These are phyloP conservation scores for Pristionchus arcanus DNA, from an alignment of 2,888 invertebrate genomes.

Conservation along the genomic window DNA sequence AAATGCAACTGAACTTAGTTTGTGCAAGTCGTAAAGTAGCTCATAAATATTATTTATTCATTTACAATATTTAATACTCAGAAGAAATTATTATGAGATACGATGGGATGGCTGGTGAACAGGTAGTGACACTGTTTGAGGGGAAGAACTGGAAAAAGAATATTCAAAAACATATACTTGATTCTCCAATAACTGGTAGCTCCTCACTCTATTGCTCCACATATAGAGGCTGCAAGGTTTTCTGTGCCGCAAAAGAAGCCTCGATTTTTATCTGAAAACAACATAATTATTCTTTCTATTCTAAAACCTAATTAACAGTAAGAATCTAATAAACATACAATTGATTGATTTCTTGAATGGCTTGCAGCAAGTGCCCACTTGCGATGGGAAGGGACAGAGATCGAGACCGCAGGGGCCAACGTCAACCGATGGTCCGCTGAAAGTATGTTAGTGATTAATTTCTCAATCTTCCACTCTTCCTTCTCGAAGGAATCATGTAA, in stretches of 20 bases:
- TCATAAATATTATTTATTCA: too few species aligned
- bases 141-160: too few species aligned
- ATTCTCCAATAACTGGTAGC: too few species aligned
- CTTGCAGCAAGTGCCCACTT: slow-evolving; percentile 21
- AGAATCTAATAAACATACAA: neutral
- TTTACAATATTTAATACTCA: too few species aligned
- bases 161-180: too few species aligned
- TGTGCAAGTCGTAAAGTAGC: too few species aligned
- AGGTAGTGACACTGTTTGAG: too few species aligned
- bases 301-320: neutral
- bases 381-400: slow-evolving; percentile 13
- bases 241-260: neutral
- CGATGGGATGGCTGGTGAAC: too few species aligned
- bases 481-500: neutral
- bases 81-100: too few species aligned
- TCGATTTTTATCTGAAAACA: neutral
- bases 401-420: slow-evolving; percentile 3
- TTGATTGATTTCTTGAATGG: slow-evolving; percentile 27
- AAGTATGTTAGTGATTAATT: neutral
- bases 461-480: neutral
- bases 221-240: too few species aligned
- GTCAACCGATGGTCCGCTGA: slow-evolving; percentile 21
- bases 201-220: too few species aligned
- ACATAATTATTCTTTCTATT: neutral
- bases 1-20: too few species aligned